Conservation (phyloP, 1,140 invertebrate genomes). For the Carposina sasakii region DNA sequence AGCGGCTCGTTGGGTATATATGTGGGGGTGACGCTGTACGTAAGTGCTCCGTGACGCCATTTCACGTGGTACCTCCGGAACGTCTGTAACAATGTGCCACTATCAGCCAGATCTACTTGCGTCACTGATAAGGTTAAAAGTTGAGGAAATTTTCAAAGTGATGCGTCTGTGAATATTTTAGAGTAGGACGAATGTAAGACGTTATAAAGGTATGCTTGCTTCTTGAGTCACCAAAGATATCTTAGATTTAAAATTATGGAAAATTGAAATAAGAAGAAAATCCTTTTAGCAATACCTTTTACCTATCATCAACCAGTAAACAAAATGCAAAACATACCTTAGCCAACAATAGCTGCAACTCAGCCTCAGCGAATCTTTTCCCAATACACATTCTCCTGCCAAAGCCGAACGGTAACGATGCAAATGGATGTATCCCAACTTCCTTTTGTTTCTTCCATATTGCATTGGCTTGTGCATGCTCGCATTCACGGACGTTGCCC, state of each 20-base stretch:
- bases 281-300: no score
- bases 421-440: slow-evolving; percentile 78
- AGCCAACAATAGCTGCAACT: slow-evolving; percentile 82
- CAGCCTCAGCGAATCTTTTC: slow-evolving; percentile 85
- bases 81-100: slow-evolving; percentile 72
- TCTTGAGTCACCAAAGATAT: no score
- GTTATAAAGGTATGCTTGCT: no score
- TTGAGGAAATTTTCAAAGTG: no score
- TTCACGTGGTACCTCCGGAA: slow-evolving; percentile 78
- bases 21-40: slow-evolving; percentile 81
- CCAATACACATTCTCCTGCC: slow-evolving; percentile 88
- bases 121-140: no score
- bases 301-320: no score
- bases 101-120: no score
- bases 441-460: slow-evolving; percentile 53
- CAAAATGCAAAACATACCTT: slow-evolving; percentile 36
- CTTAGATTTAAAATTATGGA: no score
- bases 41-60: slow-evolving; percentile 76
- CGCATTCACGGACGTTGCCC: slow-evolving; percentile 14
- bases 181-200: no score
- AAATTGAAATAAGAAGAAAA: no score
- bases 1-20: slow-evolving; percentile 80
- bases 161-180: no score
- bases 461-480: slow-evolving; percentile 21
- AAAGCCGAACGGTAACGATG: slow-evolving; percentile 87